Conservation (phyloP, 2,797 vertebrate genomes). For the Cetoscarus ocellatus region DNA sequence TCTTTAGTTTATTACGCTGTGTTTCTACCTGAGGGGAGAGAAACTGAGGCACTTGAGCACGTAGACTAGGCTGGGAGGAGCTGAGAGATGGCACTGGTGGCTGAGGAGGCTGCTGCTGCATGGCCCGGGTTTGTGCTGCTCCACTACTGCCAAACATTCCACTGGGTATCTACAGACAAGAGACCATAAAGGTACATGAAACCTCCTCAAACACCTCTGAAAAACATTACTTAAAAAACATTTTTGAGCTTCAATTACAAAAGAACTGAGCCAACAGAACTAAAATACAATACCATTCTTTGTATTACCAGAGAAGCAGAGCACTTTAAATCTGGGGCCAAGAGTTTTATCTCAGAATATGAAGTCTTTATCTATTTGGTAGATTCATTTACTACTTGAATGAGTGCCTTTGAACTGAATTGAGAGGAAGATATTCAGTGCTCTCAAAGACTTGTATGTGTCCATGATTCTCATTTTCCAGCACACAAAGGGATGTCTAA, state of each 20-base stretch:
- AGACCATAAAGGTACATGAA: not conserved
- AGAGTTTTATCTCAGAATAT: not conserved
- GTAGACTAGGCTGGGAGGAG: conserved; percentile 99
- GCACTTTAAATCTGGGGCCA: not conserved
- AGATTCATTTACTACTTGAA: conserved; percentile 10
- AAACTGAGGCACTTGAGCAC: conserved; percentile 99
- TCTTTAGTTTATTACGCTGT: not conserved
- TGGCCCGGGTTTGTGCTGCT: conserved; percentile 98
- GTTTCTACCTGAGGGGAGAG: conserved; percentile 96
- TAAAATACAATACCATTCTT: not conserved
- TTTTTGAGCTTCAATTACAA: not conserved
- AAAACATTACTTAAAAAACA: not conserved
- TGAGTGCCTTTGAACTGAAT: conserved; percentile 15
- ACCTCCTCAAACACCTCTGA: not conserved
- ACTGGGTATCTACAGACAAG: conserved; percentile 90
- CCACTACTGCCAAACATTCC: conserved; percentile 98
- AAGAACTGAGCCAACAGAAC: not conserved
- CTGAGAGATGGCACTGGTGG: conserved; percentile 97
- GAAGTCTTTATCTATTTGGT: conserved; percentile 3
- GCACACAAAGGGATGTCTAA: not conserved
- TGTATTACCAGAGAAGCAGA: not conserved
- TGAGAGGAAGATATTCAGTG: not conserved
- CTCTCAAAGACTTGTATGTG: conserved; percentile 9
- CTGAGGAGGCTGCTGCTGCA: conserved; percentile 91
- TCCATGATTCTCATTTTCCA: not conserved